phyloP scores from a whole-genome alignment of 2,888 invertebrate genomes.

The Epistrophella euchroma region DNA sequence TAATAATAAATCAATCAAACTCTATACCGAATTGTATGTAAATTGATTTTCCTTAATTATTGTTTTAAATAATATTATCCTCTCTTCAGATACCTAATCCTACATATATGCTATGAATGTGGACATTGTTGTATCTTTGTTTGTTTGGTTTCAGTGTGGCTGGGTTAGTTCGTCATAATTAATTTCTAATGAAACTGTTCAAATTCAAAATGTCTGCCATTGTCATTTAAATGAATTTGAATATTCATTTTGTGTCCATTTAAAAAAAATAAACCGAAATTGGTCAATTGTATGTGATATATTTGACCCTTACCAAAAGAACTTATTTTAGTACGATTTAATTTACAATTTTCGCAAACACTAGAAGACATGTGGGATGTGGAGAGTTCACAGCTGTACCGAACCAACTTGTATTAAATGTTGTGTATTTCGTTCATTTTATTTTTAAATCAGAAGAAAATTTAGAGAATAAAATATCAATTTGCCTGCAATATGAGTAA shows the following conservation, averaged over 20 bases:
- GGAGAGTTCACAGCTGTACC: too few species aligned
- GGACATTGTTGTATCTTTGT: neutral
- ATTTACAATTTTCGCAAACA: too few species aligned
- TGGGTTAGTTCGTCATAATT: neutral
- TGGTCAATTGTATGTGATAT: too few species aligned
- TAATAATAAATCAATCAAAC: conserved; percentile 59
- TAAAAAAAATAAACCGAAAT: neutral
- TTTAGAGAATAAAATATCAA: too few species aligned
- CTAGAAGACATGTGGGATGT: too few species aligned
- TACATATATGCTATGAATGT: neutral
- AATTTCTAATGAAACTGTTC: neutral
- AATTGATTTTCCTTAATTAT: conserved; percentile 62
- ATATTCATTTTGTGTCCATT: neutral
- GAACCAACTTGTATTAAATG: too few species aligned
- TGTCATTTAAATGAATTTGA: neutral
- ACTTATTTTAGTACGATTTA: too few species aligned
- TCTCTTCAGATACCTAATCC: neutral
- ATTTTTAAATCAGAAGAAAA: too few species aligned
- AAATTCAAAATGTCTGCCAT: neutral
- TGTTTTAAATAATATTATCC: conserved; percentile 11
- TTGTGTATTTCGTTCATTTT: too few species aligned
- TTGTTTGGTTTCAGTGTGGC: conserved; percentile 2
- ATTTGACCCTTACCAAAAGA: too few species aligned
- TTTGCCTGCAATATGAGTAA: too few species aligned
- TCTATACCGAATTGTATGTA: conserved; percentile 6